Percentiles rank a stretch among this genome's conserved stretches.
These are phyloP conservation scores for Beroe forskalii DNA, from an alignment of 37 sponge, comb jelly and placozoan genomes.

Conservation along the genomic window DNA sequence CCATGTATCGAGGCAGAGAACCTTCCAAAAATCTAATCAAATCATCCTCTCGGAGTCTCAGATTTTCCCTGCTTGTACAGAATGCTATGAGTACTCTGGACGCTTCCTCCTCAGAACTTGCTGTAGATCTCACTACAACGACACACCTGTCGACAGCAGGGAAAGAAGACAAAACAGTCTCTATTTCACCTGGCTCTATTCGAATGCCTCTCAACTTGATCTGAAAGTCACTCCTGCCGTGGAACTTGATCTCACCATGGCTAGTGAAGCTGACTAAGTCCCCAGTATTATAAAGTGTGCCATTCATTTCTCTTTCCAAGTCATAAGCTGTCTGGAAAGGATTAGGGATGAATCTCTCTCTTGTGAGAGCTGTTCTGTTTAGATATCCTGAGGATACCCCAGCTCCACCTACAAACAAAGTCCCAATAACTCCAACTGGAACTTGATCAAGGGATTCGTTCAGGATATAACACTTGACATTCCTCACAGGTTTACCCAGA, in stretches of 20 bases:
- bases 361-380: conserved; percentile 41
- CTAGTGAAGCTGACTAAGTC: conserved; percentile 66
- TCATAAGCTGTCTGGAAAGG: conserved; percentile 13
- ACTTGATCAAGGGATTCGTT: not conserved
- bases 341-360: conserved; percentile 28
- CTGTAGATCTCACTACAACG: conserved; percentile 50
- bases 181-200: conserved; percentile 71
- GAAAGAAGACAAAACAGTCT: conserved; percentile 12
- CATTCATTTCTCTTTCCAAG: conserved; percentile 26
- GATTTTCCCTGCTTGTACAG: conserved; percentile 6
- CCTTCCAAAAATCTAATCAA: conserved; percentile 2
- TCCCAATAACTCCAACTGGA: conserved; percentile 54
- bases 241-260: conserved; percentile 64
- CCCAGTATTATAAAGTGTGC: conserved; percentile 44
- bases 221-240: conserved; percentile 71
- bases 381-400: conserved; percentile 67
- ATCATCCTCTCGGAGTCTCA: not conserved
- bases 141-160: conserved; percentile 33
- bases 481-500: not conserved
- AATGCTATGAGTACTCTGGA: conserved; percentile 64
- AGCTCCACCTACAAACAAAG: conserved; percentile 68
- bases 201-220: conserved; percentile 74
- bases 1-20: conserved; percentile 71
- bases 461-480: not conserved
- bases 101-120: not conserved